Percentiles rank a stretch among this genome's conserved stretches.
Conservation (phyloP, 1,140 invertebrate genomes). For the Cotesia glomerata region DNA sequence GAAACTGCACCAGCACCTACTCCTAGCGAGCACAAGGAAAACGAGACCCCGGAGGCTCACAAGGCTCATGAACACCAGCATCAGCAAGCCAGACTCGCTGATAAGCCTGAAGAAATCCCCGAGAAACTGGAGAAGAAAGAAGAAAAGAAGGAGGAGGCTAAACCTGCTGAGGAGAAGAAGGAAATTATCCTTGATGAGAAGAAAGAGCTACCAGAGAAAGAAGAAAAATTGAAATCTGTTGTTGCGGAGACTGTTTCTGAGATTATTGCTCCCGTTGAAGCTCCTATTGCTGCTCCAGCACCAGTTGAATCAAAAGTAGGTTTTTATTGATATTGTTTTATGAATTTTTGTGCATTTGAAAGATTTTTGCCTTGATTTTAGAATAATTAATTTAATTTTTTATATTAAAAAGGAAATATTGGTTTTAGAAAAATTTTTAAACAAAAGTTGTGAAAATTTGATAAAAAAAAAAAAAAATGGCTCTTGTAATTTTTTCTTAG, state of each 20-base stretch:
- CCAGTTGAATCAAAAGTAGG: slow-evolving; percentile 14
- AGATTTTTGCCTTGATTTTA: background rate
- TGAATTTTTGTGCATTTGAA: background rate
- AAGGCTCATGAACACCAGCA: background rate
- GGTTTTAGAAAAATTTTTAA: too few relatives aligned
- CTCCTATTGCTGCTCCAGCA: background rate
- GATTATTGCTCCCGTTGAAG: background rate
- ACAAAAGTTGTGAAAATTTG: too few relatives aligned
- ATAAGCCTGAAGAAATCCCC: slow-evolving; percentile 7
- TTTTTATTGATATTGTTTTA: background rate
- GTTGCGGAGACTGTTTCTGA: background rate
- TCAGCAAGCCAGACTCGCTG: slow-evolving; percentile 5
- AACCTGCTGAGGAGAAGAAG: slow-evolving; percentile 4
- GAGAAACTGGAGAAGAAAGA: slow-evolving; percentile 24
- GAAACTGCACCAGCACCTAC: background rate
- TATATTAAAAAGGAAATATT: too few relatives aligned
- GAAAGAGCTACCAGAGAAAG: background rate
- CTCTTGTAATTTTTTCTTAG: too few relatives aligned
- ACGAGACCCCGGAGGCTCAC: slow-evolving; percentile 14
- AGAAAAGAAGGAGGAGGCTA: slow-evolving; percentile 13
- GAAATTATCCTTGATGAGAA: slow-evolving; percentile 26
- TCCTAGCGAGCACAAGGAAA: slow-evolving; percentile 4
- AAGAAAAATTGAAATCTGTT: background rate
- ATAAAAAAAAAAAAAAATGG: too few relatives aligned
- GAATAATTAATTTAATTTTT: too few relatives aligned